Percentiles rank a stretch among this genome's conserved stretches.
These are phyloP conservation scores for Meiosimyza platycephala DNA, from an alignment of 2,888 invertebrate species.

Conservation along the genomic window DNA sequence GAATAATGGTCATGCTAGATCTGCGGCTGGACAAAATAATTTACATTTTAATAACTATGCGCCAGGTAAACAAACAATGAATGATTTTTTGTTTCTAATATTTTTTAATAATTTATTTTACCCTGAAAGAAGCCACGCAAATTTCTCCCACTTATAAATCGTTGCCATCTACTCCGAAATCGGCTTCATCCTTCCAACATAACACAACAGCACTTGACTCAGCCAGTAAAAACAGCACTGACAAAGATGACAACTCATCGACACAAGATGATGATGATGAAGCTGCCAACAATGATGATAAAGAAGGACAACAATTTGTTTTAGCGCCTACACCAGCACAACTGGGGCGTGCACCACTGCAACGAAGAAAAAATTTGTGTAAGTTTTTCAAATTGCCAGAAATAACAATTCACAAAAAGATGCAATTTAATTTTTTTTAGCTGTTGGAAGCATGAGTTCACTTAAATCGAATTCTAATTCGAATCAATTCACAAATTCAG, in stretches of 20 bases:
- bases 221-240: conserved; percentile 46
- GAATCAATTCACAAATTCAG: conserved; percentile 33
- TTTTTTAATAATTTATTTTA: too few species aligned
- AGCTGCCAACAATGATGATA: conserved; percentile 53
- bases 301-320: conserved; percentile 72
- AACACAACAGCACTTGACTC: conserved; percentile 49
- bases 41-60: conserved; percentile 57
- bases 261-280: conserved; percentile 49
- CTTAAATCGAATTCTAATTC: conserved; percentile 22
- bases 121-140: conserved; percentile 51
- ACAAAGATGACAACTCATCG: conserved; percentile 37
- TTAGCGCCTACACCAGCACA: conserved; percentile 95
- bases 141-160: conserved; percentile 63
- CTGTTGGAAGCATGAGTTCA: conserved; percentile 29
- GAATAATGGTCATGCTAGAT: conserved; percentile 53
- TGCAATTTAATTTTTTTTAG: conserved; percentile 20
- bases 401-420: conserved; percentile 10
- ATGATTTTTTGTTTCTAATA: background rate
- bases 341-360: conserved; percentile 88
- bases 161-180: conserved; percentile 66
- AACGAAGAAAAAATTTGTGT: conserved; percentile 88
- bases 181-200: conserved; percentile 50
- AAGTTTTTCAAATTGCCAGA: conserved; percentile 44
- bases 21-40: conserved; percentile 47
- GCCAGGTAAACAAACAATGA: conserved; percentile 41